Conservation (phyloP, 2,113 vertebrate species). For the Sebastes fasciatus region DNA sequence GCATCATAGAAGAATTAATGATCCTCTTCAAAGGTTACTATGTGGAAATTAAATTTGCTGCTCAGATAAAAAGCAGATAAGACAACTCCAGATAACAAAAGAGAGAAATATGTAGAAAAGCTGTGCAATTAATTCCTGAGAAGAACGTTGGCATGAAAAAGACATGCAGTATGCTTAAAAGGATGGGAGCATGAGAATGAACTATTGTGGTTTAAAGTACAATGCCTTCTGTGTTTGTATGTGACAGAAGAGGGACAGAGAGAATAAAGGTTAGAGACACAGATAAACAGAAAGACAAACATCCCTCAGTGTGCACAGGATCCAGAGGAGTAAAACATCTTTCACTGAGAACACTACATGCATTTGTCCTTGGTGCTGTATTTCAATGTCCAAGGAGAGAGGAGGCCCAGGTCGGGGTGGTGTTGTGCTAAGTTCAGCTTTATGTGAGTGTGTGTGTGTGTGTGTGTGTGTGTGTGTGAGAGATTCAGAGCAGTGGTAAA, state of each 20-base stretch:
- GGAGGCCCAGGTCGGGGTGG: conserved; percentile 72
- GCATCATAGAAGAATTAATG: neutral
- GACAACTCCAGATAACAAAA: neutral
- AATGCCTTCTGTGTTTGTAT: conserved; percentile 6
- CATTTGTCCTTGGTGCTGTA: conserved; percentile 70
- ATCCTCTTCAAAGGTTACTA: neutral
- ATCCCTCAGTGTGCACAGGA: neutral
- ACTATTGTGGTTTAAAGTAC: neutral
- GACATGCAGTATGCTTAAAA: neutral
- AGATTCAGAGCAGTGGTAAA: conserved; percentile 64
- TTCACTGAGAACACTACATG: conserved; percentile 45
- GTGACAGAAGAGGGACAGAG: neutral
- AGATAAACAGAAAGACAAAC: conserved; percentile 16
- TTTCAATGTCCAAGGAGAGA: conserved; percentile 68
- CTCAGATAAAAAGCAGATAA: conserved; percentile 11
- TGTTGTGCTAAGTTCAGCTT: conserved; percentile 53
- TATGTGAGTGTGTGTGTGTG: conserved; percentile 40
- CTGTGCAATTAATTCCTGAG: neutral
- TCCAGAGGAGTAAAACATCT: conserved; percentile 34
- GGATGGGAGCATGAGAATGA: neutral
- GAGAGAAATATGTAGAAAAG: neutral
- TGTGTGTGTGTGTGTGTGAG: conserved; percentile 31
- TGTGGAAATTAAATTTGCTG: neutral
- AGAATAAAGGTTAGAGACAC: neutral
- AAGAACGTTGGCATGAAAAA: neutral